A percentile compares a stretch with the other conserved stretches of the same genome.
Evolutionary conservation across 2,888 invertebrate genomes (phyloP).

Genomic region (Gymnosoma rotundatum): DNA sequence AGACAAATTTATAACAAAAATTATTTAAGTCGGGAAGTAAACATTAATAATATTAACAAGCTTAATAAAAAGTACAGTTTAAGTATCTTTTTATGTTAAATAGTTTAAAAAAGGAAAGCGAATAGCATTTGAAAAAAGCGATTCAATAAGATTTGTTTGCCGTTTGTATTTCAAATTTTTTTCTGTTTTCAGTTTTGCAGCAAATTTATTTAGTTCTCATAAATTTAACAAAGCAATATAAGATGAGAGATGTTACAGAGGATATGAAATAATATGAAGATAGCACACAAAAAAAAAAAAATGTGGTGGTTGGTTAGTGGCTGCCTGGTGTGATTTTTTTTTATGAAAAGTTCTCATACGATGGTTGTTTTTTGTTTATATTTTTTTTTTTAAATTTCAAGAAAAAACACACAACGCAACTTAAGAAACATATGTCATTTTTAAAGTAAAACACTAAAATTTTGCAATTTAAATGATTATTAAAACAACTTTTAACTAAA

Average conservation of each 20-base stretch:
- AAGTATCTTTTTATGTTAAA: too few species aligned
- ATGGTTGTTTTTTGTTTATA: neutral
- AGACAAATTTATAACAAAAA: too few species aligned
- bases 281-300: neutral
- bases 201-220: slow-evolving; percentile 50
- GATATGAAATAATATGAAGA: too few species aligned
- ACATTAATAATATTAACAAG: too few species aligned
- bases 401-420: neutral
- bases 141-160: slow-evolving; percentile 23
- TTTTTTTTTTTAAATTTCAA: neutral
- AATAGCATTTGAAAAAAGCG: slow-evolving; percentile 44
- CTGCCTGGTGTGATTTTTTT: slow-evolving; percentile 54
- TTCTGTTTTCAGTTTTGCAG: slow-evolving; percentile 20
- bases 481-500: slow-evolving; percentile 45
- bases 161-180: slow-evolving; percentile 16
- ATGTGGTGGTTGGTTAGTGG: slow-evolving; percentile 34
- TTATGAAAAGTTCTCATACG: slow-evolving; percentile 48
- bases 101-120: neutral
- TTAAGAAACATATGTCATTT: slow-evolving; percentile 56
- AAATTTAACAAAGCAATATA: slow-evolving; percentile 61
- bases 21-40: too few species aligned
- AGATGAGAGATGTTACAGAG: slow-evolving; percentile 47
- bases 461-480: slow-evolving; percentile 59
- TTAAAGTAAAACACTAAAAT: slow-evolving; percentile 53
- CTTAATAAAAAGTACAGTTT: too few species aligned